phyloP scores from a whole-genome alignment of 1,140 invertebrate genomes.

The Atta colombica region DNA sequence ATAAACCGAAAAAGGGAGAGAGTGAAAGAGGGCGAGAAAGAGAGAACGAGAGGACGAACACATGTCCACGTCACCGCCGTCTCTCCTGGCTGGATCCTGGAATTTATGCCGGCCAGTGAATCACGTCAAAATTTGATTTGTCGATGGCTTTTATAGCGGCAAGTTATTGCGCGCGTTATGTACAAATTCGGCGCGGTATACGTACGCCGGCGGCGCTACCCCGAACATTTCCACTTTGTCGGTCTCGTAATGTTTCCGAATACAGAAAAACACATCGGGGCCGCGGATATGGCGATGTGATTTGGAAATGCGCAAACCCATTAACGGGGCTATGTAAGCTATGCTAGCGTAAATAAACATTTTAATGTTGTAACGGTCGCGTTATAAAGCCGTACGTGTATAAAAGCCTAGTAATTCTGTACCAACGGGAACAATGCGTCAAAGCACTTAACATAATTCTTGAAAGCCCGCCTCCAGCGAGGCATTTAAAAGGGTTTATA shows the following conservation, averaged over 20 bases:
- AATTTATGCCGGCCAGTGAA: conserved; percentile 86
- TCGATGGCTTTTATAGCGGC: conserved; percentile 87
- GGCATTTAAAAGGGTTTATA: conserved; percentile 64
- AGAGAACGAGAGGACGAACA: conserved; percentile 76
- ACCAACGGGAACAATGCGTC: conserved; percentile 63
- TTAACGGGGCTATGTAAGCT: conserved; percentile 64
- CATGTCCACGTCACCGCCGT: conserved; percentile 85
- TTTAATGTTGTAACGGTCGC: conserved; percentile 62
- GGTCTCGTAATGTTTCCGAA: conserved; percentile 67
- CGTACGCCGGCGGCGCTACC: conserved; percentile 67
- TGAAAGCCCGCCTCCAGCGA: conserved; percentile 57
- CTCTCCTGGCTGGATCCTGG: conserved; percentile 82
- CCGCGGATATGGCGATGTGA: conserved; percentile 62
- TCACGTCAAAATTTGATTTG: conserved; percentile 87
- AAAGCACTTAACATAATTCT: conserved; percentile 66
- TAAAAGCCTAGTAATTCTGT: conserved; percentile 65
- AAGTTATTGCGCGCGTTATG: conserved; percentile 86
- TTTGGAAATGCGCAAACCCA: conserved; percentile 65
- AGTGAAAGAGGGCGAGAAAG: conserved; percentile 59
- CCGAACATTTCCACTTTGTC: conserved; percentile 76
- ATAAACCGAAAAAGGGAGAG: conserved; percentile 57
- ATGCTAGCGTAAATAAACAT: conserved; percentile 64
- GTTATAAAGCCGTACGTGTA: conserved; percentile 63
- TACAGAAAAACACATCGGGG: conserved; percentile 61
- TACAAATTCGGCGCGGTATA: conserved; percentile 83